Evolutionary conservation across 2,797 vertebrate genomes (phyloP).

Genomic region (Falco berigora): DNA sequence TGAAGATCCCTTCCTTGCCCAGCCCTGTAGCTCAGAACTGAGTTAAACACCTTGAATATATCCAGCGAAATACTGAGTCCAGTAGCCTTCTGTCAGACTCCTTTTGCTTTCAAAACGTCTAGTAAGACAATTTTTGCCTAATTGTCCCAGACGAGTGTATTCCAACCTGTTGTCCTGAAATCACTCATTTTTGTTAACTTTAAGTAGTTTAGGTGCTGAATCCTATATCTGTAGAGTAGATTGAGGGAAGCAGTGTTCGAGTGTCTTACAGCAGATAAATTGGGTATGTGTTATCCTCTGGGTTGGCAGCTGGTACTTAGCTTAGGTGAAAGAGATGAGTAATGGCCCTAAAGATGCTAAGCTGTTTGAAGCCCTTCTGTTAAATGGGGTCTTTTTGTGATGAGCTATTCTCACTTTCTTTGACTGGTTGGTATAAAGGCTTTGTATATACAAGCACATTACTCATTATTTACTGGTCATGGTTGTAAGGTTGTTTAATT

Average conservation of each 20-base stretch:
- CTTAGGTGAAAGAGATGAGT: slow-evolving; percentile 60
- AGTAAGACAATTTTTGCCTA: not conserved
- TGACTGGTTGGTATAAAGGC: slow-evolving; percentile 27
- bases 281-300: not conserved
- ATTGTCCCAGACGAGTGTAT: not conserved
- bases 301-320: slow-evolving; percentile 28
- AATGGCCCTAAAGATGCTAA: slow-evolving; percentile 55
- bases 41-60: not conserved
- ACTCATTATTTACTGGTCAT: slow-evolving; percentile 4
- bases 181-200: not conserved
- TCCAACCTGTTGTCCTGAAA: not conserved
- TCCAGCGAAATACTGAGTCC: not conserved
- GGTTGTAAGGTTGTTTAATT: slow-evolving; percentile 56
- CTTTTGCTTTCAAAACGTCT: not conserved
- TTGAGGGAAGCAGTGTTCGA: not conserved
- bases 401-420: slow-evolving; percentile 35
- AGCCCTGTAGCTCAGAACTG: not conserved
- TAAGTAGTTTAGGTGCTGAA: not conserved
- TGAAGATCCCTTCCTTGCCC: not conserved
- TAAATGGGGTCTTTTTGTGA: slow-evolving; percentile 51
- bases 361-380: slow-evolving; percentile 56
- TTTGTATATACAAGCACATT: slow-evolving; percentile 14
- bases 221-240: not conserved
- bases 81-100: not conserved
- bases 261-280: slow-evolving; percentile 25